phyloP scores from a whole-genome alignment of 1,140 invertebrate species.

The Lasioglossum albipes region DNA sequence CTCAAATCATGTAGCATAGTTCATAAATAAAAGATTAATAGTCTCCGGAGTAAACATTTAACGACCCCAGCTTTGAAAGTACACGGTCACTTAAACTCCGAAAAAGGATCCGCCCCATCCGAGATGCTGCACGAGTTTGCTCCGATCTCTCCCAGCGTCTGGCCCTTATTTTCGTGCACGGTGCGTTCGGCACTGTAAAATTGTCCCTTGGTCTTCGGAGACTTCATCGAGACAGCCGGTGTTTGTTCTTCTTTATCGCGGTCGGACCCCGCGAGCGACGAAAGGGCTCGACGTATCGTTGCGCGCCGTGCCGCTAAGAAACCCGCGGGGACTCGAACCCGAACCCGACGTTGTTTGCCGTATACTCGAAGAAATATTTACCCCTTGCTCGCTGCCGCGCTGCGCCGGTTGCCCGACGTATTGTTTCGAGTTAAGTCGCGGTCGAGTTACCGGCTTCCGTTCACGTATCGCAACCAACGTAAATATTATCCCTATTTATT shows the following conservation, averaged over 20 bases:
- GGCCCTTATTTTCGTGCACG: background rate
- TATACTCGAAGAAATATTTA: constrained; percentile 32
- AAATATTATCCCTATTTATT: constrained; percentile 42
- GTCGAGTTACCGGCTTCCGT: constrained; percentile 2
- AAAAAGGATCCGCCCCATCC: too few species aligned
- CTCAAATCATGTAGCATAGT: too few species aligned
- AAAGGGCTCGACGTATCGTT: background rate
- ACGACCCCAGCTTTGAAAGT: too few species aligned
- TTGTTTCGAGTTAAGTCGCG: constrained; percentile 35
- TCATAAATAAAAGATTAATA: too few species aligned
- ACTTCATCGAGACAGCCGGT: background rate
- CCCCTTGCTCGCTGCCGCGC: background rate
- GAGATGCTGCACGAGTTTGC: too few species aligned
- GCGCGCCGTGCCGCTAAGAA: background rate
- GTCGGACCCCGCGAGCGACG: background rate
- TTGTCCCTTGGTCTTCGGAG: background rate
- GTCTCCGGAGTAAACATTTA: too few species aligned
- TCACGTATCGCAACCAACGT: constrained; percentile 4
- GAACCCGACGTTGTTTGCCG: constrained; percentile 3
- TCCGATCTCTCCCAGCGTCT: background rate
- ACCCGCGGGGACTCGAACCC: background rate
- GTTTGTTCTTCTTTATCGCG: constrained; percentile 1
- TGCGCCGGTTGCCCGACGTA: background rate
- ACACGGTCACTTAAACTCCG: too few species aligned
- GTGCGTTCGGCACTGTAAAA: background rate